Conservation (phyloP, 2,888 invertebrate species). For the Pseudoips prasinana region DNA sequence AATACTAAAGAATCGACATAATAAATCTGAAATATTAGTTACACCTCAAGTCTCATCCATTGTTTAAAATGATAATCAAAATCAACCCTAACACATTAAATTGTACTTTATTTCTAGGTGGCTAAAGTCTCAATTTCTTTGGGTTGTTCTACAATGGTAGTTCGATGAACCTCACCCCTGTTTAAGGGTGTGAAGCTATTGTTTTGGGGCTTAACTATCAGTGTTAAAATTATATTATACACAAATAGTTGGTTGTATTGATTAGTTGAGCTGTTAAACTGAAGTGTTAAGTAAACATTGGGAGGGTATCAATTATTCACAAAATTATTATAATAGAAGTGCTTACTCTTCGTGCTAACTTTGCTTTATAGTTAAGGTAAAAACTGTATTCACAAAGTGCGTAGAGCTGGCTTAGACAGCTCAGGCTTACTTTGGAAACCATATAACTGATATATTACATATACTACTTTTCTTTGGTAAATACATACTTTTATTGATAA, state of each 20-base stretch:
- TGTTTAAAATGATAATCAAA: conserved; percentile 45
- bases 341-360: no score
- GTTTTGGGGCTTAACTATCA: conserved; percentile 50
- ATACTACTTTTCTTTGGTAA: no score
- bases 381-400: no score
- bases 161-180: conserved; percentile 51
- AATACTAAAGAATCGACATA: conserved; percentile 25
- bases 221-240: conserved; percentile 42
- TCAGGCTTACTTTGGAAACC: no score
- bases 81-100: conserved; percentile 8
- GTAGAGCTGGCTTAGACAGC: no score
- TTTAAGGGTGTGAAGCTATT: conserved; percentile 53
- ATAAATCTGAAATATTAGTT: conserved; percentile 45
- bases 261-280: conserved; percentile 8
- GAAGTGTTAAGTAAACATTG: no score
- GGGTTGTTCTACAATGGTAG: conserved; percentile 16
- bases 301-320: no score
- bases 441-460: no score
- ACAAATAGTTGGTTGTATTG: conserved; percentile 25
- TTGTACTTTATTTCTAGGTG: conserved; percentile 4
- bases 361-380: no score
- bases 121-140: conserved; percentile 20
- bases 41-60: conserved; percentile 38
- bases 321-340: no score
- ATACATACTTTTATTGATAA: no score